A percentile compares a stretch with the other conserved stretches of the same genome.
Conservation (phyloP, 1,140 invertebrate species). For the Drosophila kepulauana region DNA sequence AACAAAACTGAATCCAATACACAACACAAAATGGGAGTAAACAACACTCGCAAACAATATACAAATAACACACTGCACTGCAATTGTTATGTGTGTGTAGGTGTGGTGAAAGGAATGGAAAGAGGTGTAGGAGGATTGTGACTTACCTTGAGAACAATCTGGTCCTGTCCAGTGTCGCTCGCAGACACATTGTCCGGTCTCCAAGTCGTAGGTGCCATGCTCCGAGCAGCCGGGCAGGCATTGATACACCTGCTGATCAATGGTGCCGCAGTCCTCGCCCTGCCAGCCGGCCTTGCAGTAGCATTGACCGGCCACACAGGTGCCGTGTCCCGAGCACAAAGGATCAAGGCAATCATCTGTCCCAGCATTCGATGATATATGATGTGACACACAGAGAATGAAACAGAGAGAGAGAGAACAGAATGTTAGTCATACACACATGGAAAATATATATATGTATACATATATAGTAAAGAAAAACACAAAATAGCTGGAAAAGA, state of each 20-base stretch:
- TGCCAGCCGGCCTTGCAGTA: slow-evolving; percentile 98
- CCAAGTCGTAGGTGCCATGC: slow-evolving; percentile 95
- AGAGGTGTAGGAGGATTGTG: neutral
- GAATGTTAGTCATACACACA: slow-evolving; percentile 58
- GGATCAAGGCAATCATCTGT: slow-evolving; percentile 93
- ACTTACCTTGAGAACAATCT: slow-evolving; percentile 95
- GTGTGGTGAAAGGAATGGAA: neutral
- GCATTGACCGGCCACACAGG: slow-evolving; percentile 96
- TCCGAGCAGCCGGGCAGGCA: slow-evolving; percentile 96
- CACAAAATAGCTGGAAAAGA: too few relatives aligned
- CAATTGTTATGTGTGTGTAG: neutral
- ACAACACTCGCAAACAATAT: slow-evolving; percentile 55
- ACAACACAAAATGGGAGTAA: slow-evolving; percentile 11
- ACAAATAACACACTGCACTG: slow-evolving; percentile 39
- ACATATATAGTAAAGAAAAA: neutral
- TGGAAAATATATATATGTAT: neutral
- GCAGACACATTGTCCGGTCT: slow-evolving; percentile 94
- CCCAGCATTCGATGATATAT: slow-evolving; percentile 16
- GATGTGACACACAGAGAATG: slow-evolving; percentile 3
- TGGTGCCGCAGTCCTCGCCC: slow-evolving; percentile 93
- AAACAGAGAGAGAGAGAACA: slow-evolving; percentile 41
- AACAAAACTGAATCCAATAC: neutral
- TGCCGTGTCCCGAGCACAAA: slow-evolving; percentile 95
- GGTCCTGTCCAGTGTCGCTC: slow-evolving; percentile 95
- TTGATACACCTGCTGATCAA: slow-evolving; percentile 94